Evolutionary conservation across 2,797 vertebrate genomes (phyloP), one percentile per base, ranked within the genome.

Genomic region (Mormyrops boulengeri): DNA sequence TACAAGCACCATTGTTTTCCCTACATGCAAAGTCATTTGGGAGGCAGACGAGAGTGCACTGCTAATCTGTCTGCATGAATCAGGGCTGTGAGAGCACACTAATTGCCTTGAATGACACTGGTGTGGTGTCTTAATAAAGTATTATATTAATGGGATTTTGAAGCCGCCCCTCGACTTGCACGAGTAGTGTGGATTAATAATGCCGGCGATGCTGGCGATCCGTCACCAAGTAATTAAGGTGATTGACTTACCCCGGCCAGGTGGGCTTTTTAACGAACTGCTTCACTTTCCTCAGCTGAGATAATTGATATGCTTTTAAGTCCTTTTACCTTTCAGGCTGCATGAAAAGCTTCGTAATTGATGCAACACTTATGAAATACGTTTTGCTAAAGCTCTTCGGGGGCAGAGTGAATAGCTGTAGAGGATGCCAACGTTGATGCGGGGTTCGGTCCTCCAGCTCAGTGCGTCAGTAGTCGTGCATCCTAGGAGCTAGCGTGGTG

Each of bases 301-400:
- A 85, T 85, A 85, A 85, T 53, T 85, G 49, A 85, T 85, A 53
- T 50, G 44, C 84, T 85, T 85, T 85, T 85, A 85, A 52, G 84
- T 30, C 4, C 17, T 85, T 52, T 85, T 85, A 50, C 49, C n/a
- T 50, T 85, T 50, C 44, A 85, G 82, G 22, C 47, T 52, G 19
- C 17, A 49, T 52, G 82, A 52, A 52, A 85, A 52, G 22, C 82
- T 26, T 11, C 11, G 0, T 85, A 52, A 85, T 50, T 26, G 44
- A 52, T 85, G n/a, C 49, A 26, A 52, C 44, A 50, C 82, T 26
- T 49, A 30, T 49, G 11, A 52, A 85, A 50, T 85, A 0, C 5
- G 4, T 77, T 77, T 77, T 69, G 26, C 26, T 34, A 12, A 69
- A 34, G 34, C 62, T 12, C 62, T 34, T 69, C 62, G 3, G 26